Base-by-base conservation (phyloP, 2,888 invertebrate genomes). In the Onchidella celtica region DNA sequence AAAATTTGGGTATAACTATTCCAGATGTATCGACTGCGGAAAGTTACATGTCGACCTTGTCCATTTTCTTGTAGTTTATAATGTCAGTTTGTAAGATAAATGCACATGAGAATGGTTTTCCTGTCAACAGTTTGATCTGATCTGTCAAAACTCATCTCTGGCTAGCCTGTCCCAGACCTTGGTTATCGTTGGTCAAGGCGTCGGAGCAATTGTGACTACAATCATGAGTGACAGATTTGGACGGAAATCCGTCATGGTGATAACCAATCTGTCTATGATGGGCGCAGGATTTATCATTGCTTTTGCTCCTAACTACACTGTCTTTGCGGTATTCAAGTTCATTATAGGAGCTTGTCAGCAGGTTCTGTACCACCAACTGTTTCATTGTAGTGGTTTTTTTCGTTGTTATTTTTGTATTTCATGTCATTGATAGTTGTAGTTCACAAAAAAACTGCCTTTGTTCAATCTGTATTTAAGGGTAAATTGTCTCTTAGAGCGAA, bases 261-360 rank as follows among this genome's bases (percentile, higher is more conserved):
- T 24, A 6, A 34, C 55, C 1, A 61, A 80, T 76, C 75, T 85
- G 27, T 68, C 75, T 21, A 83, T 87, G 79, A 38, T 84, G 1
- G 73, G 77, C 6, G n/a, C 84, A 1, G 87, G 87, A 0, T 59
- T 86, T 21, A 77, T 61, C 65, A 79, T 83, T 4, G 86, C 86
- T 4, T 79, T 85, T 55, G n/a, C 84, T 0, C 84, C 85, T 32
- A 81, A 85, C 77, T 86, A 87, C 69, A 72, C 83, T 69, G 83
- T 88, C 36, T 84, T 90, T 78, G 76, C 85, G 32, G 66, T 84
- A 0, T 65, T 89, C n/a, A 70, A 89, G 40, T 86, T 90, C 61
- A 38, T 90, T 2, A 82, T 84, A 9, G 88, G 88, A 11, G 84
- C 83, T 3, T 88, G 85, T 72, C 87, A 88, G 57, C 88, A 88